phyloP scores from a whole-genome alignment of 2,888 invertebrate genomes.

The Minunthozetes semirufus region DNA sequence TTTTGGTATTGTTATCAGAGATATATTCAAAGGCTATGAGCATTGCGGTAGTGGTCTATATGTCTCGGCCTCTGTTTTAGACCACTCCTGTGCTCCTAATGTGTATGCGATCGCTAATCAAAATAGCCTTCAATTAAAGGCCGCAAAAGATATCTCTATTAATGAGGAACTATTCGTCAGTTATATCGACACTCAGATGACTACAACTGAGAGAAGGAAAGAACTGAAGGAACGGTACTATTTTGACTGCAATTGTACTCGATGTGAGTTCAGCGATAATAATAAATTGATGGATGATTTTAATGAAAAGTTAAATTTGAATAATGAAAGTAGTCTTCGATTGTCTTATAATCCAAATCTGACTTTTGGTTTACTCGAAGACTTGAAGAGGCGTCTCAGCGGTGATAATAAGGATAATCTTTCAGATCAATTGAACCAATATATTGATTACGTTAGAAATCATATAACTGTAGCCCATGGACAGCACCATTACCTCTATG shows the following conservation, averaged over 20 bases:
- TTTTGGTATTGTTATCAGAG: neutral
- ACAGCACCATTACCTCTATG: too few relatives aligned
- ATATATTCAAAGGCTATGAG: neutral
- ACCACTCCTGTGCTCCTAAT: neutral
- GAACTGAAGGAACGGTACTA: neutral
- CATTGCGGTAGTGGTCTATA: neutral
- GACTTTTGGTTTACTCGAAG: too few relatives aligned
- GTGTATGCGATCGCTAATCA: neutral
- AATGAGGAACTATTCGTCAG: neutral
- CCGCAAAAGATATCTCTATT: neutral
- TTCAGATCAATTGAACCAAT: too few relatives aligned
- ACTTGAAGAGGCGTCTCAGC: too few relatives aligned
- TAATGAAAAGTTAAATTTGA: too few relatives aligned
- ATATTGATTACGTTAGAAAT: too few relatives aligned
- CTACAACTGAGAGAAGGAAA: neutral
- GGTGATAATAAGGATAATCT: too few relatives aligned
- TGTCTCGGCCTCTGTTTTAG: neutral
- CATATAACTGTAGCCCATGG: too few relatives aligned
- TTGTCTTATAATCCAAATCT: too few relatives aligned
- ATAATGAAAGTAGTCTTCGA: too few relatives aligned
- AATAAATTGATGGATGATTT: too few relatives aligned
- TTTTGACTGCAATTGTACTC: neutral
- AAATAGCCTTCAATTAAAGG: neutral
- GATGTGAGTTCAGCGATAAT: neutral
- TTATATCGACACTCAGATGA: neutral